Percentiles rank a stretch among this genome's conserved stretches.
These are phyloP conservation scores for Ormyrus rosae DNA, from an alignment of 2,888 invertebrate genomes.

Conservation along the genomic window DNA sequence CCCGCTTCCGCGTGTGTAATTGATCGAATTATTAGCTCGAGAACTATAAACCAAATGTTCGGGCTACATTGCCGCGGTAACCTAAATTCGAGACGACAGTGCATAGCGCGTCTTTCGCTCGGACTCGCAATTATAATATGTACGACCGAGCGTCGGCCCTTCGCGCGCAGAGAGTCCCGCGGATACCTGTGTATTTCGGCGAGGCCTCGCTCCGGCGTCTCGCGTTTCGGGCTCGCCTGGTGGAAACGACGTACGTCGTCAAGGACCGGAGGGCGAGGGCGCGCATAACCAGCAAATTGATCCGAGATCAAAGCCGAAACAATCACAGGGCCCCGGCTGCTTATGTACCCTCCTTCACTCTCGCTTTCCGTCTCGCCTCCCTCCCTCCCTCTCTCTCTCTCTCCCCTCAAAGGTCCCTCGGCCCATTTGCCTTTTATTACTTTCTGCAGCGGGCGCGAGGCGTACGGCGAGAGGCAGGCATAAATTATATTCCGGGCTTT, in stretches of 20 bases:
- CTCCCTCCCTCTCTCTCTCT: constrained; percentile 34
- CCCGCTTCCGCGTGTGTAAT: too few species aligned
- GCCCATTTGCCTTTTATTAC: constrained; percentile 48
- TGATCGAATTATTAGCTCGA: too few species aligned
- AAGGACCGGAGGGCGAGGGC: constrained; percentile 63
- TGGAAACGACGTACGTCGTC: constrained; percentile 58
- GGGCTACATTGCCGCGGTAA: too few species aligned
- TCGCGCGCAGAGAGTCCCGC: too few species aligned
- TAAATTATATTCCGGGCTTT: constrained; percentile 46
- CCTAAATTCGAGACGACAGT: too few species aligned
- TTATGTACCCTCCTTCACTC: too few species aligned
- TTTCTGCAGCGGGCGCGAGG: constrained; percentile 29
- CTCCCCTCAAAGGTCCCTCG: constrained; percentile 16
- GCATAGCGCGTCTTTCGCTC: too few species aligned
- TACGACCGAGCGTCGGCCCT: too few species aligned
- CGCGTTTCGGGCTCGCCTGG: constrained; percentile 42
- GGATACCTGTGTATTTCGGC: not conserved
- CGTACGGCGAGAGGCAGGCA: constrained; percentile 4
- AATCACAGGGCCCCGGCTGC: constrained; percentile 69
- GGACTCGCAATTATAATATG: too few species aligned
- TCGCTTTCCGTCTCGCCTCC: constrained; percentile 24
- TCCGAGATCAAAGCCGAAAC: constrained; percentile 76
- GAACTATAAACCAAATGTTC: too few species aligned
- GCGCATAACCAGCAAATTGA: constrained; percentile 75
- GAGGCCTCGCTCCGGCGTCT: constrained; percentile 23